These are phyloP conservation scores for Lithobates sylvaticus DNA, from an alignment of 2,797 vertebrate genomes.

Conservation along the genomic window DNA sequence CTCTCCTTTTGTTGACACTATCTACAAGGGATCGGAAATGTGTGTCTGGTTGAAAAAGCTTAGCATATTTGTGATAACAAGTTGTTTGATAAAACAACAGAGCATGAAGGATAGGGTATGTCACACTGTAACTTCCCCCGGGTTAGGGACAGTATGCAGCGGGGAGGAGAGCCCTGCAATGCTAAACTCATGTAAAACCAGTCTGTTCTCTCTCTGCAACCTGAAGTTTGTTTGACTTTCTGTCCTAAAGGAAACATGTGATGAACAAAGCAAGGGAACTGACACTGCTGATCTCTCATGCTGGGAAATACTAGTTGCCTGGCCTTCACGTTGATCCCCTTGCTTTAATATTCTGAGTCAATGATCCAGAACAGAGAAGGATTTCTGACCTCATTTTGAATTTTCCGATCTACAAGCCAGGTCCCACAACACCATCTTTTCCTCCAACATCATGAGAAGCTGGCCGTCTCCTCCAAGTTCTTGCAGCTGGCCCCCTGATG, in stretches of 20 bases:
- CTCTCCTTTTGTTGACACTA: conserved; percentile 61
- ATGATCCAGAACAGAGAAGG: too few species aligned
- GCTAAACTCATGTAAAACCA: not conserved
- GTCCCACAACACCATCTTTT: too few species aligned
- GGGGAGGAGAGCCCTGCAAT: conserved; percentile 3
- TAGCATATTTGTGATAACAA: conserved; percentile 48
- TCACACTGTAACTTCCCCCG: conserved; percentile 2
- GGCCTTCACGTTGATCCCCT: too few species aligned
- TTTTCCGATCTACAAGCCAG: too few species aligned
- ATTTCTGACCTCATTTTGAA: too few species aligned
- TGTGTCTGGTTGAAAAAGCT: conserved; percentile 55
- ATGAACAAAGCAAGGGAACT: too few species aligned
- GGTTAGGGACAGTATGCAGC: not conserved
- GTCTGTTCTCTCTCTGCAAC: not conserved
- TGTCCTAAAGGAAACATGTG: not conserved
- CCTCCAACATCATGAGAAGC: too few species aligned
- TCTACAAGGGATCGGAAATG: conserved; percentile 54
- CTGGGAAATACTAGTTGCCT: too few species aligned
- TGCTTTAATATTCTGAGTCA: too few species aligned
- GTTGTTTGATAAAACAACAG: conserved; percentile 54
- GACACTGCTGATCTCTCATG: too few species aligned
- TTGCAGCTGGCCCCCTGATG: too few species aligned
- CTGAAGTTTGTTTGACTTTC: not conserved
- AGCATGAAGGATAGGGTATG: conserved; percentile 10
- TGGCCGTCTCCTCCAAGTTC: too few species aligned